These are phyloP conservation scores for Perodicticus potto DNA, from an alignment of 2,797 vertebrate genomes.

Conservation along the genomic window DNA sequence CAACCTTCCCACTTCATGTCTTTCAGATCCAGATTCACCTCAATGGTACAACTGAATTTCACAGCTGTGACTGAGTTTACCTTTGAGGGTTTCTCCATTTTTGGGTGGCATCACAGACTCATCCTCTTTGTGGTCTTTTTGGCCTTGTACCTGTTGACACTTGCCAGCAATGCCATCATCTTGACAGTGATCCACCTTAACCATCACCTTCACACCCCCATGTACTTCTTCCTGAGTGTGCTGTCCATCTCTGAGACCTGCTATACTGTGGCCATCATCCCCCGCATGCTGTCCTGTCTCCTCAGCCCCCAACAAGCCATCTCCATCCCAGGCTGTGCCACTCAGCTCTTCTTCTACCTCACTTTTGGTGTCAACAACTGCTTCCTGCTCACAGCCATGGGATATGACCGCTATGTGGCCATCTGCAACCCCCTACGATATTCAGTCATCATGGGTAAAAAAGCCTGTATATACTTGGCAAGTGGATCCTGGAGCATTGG, in stretches of 20 bases:
- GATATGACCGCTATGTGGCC: conserved; percentile 69
- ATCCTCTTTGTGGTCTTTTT: conserved; percentile 40
- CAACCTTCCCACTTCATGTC: neutral
- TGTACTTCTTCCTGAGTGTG: conserved; percentile 63
- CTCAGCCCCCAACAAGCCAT: neutral
- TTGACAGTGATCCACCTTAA: conserved; percentile 8
- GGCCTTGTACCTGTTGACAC: conserved; percentile 30
- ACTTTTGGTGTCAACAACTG: conserved; percentile 65
- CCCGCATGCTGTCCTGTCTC: conserved; percentile 39
- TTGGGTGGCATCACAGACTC: conserved; percentile 22
- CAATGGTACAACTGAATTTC: conserved; percentile 61
- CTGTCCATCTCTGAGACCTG: conserved; percentile 56
- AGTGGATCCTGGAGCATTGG: neutral
- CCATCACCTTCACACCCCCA: conserved; percentile 54
- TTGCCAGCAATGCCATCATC: conserved; percentile 52
- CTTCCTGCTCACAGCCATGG: conserved; percentile 67
- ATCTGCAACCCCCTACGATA: conserved; percentile 63
- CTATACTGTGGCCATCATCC: conserved; percentile 10
- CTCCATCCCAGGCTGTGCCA: conserved; percentile 35
- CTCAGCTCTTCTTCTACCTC: conserved; percentile 59
- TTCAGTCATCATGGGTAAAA: conserved; percentile 55
- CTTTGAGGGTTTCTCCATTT: conserved; percentile 52
- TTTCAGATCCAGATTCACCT: conserved; percentile 12
- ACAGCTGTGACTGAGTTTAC: conserved; percentile 61
- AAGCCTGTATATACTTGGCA: conserved; percentile 15